phyloP scores from a whole-genome alignment of 2,797 vertebrate species.

The Acestrorhynchus altus region DNA sequence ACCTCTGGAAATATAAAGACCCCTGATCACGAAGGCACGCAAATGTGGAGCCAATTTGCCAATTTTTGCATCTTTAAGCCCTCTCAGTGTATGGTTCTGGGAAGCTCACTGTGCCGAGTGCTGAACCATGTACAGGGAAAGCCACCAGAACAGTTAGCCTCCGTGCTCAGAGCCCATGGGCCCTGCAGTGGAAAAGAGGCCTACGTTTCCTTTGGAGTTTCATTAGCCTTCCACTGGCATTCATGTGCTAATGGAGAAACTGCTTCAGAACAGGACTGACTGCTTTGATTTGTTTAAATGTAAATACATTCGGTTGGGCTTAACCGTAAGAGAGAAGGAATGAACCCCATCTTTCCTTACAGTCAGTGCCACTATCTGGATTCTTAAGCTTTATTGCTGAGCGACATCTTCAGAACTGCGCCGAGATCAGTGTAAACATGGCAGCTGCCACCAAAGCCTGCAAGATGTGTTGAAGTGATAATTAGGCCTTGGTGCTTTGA shows the following conservation, averaged over 20 bases:
- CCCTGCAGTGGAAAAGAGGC: too few relatives aligned
- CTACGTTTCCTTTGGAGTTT: constrained; percentile 4
- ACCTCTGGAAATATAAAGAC: too few relatives aligned
- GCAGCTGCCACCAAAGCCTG: not conserved
- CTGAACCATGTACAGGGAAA: too few relatives aligned
- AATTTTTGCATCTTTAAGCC: too few relatives aligned
- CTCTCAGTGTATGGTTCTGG: too few relatives aligned
- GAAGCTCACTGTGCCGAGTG: too few relatives aligned
- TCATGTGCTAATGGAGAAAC: constrained; percentile 36
- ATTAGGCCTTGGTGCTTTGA: constrained; percentile 39
- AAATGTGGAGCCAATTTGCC: too few relatives aligned
- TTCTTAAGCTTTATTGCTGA: constrained; percentile 14
- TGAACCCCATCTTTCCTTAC: not conserved
- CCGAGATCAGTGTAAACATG: constrained; percentile 33
- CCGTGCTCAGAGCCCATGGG: too few relatives aligned
- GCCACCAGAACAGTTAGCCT: too few relatives aligned
- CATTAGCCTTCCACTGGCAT: constrained; percentile 19
- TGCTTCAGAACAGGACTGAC: constrained; percentile 30
- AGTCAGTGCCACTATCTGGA: not conserved
- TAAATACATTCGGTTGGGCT: constrained; percentile 47
- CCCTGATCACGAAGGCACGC: too few relatives aligned
- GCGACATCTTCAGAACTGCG: constrained; percentile 19
- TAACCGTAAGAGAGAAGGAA: constrained; percentile 14
- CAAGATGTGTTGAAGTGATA: constrained; percentile 51
- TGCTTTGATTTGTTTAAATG: constrained; percentile 49